Evolutionary conservation across 2,797 vertebrate species (phyloP), one percentile per base, ranked within the genome.

Genomic region (Onychomys torridus): DNA sequence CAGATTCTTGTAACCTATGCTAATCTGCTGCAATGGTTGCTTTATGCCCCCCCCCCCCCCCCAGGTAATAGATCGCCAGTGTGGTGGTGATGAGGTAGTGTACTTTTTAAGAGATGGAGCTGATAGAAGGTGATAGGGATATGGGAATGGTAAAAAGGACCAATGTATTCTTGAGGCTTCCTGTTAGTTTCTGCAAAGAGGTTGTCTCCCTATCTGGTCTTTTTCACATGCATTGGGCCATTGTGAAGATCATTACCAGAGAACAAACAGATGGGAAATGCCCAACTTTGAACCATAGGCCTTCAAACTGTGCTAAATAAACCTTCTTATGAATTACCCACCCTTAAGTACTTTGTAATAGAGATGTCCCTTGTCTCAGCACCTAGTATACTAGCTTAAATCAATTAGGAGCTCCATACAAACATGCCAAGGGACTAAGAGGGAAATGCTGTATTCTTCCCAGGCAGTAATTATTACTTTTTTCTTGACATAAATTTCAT

Each of bases 401-500:
- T 83, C 57, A 17, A 5, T 43, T 19, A 75, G 37, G 32, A 34
- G 6, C 19, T 69, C 61, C 34, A 16, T 8, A 65, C 46, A 77
- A 27, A 93, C 25, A 37, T 76, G 19, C 37, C 46, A 91, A n/a
- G 1, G 34, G 27, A 76, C 71, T 77, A 65, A 83, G 37, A 86
- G n/a, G 19, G 19, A 94, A 83, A 91, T 2, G 27, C 78, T 2
- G 27, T 82, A 63, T 75, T 52, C 19, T 59, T 29, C 34, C 25
- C 43, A 91, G 75, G 84, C 29, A 57, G 46, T 81, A 79, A 69
- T 86, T 73, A 78, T 82, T 73, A 32, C 40, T 78, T 78, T 91
- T 67, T 95, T 27, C 65, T 83, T 46, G 27, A 84, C 89, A 21
- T 12, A 13, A 46, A 77, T 73, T 95, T 94, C 25, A 87, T 71